A percentile compares a stretch with the other conserved stretches of the same genome.
Conservation (phyloP, 2,888 invertebrate genomes). For the Uropetala carovei region DNA sequence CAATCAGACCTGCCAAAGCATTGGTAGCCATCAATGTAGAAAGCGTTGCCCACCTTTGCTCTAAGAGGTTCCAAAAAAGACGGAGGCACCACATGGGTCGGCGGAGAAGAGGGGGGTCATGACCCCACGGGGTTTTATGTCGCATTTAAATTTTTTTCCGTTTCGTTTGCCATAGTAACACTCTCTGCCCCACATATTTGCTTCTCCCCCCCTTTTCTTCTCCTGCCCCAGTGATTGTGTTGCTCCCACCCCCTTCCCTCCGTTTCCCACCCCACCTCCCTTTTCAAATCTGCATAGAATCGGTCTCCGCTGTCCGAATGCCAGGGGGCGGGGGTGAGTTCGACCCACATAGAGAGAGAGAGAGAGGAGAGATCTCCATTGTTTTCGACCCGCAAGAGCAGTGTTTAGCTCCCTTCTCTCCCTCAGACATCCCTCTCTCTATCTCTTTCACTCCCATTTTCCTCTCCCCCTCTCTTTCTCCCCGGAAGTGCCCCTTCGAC, state of each 20-base stretch:
- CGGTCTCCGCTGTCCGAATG: not conserved
- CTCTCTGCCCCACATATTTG: conserved; percentile 13
- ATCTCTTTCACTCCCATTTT: not conserved
- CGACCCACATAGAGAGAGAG: conserved; percentile 11
- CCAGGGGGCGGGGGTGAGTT: not conserved
- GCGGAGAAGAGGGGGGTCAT: not conserved
- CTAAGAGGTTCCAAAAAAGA: not conserved
- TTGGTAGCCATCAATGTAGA: not conserved
- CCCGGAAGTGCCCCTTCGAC: not conserved
- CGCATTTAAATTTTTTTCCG: not conserved
- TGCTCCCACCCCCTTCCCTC: not conserved
- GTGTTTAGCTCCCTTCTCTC: not conserved
- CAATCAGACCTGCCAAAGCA: too few species aligned
- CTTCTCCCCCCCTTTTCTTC: not conserved
- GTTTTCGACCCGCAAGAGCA: not conserved
- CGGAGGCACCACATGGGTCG: not conserved
- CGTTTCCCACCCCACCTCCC: not conserved
- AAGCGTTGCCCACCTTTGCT: not conserved
- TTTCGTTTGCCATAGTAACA: not conserved
- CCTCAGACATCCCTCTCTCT: not conserved
- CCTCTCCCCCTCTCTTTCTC: not conserved
- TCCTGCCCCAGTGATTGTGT: not conserved
- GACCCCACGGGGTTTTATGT: not conserved
- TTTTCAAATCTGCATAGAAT: conserved; percentile 27
- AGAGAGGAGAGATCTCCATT: not conserved